Evolutionary conservation across 2,113 vertebrate genomes (phyloP), one percentile per base, ranked within the genome.

Genomic region (Cettia cetti): DNA sequence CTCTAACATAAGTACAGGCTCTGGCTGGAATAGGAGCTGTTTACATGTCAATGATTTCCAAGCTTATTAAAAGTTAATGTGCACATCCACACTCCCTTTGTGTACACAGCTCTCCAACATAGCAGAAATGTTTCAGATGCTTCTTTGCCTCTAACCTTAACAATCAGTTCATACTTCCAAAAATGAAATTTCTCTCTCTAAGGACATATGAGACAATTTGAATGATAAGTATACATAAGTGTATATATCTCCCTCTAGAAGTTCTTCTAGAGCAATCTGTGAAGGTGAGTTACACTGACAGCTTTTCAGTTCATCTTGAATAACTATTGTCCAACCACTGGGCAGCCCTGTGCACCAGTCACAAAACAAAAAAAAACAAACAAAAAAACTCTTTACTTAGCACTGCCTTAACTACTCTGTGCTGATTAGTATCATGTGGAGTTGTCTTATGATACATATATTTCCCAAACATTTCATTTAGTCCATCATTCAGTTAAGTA

Each of bases 61-160:
- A 69, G 66, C 81, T 89, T 65, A 89, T 91, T 94, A 89, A 92
- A 96, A 94, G 81, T 95, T 86, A 94, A 91, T 57, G 56, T 84
- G 94, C 86, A 52, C 59, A 47, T 88, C 91, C 3, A 3, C 59
- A 52, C 31, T 63, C 63, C 71, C 75, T 83, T 76, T 80, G 42
- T 45, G 71, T 70, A 74, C 13, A 39, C 45, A 61, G 88, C 82
- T 83, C 69, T 89, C 45, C 92, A 86, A 63, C 42, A 72, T 50
- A 82, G 56, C 45, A 87, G 23, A 90, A 92, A 85, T 15, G 21
- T 20, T 83, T 88, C 82, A 78, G 64, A 66, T 47, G 52, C 42
- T 84, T 53, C 64, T 74, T 52, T 47, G 33, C 80, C 72, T 90
- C 44, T 84, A 81, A 83, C 69, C 44, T 68, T n/a, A 89, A 69